A percentile compares a stretch with the other conserved stretches of the same genome.
Conservation (phyloP, 2,888 invertebrate genomes). For the Plagodis pulveraria region DNA sequence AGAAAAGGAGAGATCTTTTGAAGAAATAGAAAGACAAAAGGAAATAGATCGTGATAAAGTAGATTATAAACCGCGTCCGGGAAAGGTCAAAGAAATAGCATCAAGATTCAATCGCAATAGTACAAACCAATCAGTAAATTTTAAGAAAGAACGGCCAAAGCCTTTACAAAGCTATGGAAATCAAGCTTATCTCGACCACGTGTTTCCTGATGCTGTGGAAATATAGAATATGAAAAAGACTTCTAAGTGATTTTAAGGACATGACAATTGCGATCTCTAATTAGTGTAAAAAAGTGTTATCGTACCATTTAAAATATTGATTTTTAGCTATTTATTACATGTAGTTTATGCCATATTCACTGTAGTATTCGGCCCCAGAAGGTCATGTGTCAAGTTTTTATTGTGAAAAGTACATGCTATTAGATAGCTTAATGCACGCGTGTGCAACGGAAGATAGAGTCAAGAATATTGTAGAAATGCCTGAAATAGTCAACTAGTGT, state of each 20-base stretch:
- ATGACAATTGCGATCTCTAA: constrained; percentile 44
- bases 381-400: constrained; percentile 19
- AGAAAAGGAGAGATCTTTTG: constrained; percentile 49
- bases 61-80: constrained; percentile 66
- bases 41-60: constrained; percentile 27
- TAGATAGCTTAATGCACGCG: constrained; percentile 33
- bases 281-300: constrained; percentile 39
- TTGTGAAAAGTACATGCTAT: constrained; percentile 32
- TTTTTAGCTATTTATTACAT: constrained; percentile 31
- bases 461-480: constrained; percentile 28
- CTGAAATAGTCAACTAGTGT: constrained; percentile 33
- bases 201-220: constrained; percentile 84
- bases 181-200: constrained; percentile 86
- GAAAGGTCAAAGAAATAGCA: constrained; percentile 78
- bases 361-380: constrained; percentile 23
- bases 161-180: constrained; percentile 84
- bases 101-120: constrained; percentile 72
- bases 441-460: constrained; percentile 29
- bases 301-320: constrained; percentile 19
- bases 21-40: constrained; percentile 45
- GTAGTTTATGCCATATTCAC: constrained; percentile 39
- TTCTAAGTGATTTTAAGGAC: constrained; percentile 26
- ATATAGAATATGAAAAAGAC: constrained; percentile 53
- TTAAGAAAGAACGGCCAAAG: constrained; percentile 80
- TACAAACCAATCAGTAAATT: constrained; percentile 54